Evolutionary conservation across 2,888 invertebrate genomes (phyloP).

Genomic region (Mimumesa dahlbomi): DNA sequence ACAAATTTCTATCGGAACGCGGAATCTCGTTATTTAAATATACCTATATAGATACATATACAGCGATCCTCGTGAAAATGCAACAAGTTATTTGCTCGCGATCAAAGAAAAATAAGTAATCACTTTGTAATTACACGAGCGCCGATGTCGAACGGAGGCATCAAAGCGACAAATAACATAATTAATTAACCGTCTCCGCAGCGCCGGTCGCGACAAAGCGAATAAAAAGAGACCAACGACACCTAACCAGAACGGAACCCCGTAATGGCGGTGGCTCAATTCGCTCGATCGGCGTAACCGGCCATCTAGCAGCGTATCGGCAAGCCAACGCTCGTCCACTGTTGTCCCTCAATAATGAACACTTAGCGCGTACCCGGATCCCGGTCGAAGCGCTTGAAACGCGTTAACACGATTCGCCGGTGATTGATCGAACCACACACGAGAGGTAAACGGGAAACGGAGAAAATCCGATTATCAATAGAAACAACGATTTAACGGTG

Average conservation of each 20-base stretch:
- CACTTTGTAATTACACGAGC: too few species aligned
- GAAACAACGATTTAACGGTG: too few species aligned
- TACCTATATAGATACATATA: not conserved
- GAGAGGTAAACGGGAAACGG: not conserved
- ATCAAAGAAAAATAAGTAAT: too few species aligned
- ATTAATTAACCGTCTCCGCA: conserved; percentile 36
- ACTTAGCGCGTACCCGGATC: conserved; percentile 46
- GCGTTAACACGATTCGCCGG: conserved; percentile 68
- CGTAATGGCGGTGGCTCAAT: conserved; percentile 37
- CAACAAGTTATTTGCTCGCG: conserved; percentile 11
- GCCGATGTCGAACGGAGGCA: too few species aligned
- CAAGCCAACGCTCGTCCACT: conserved; percentile 54
- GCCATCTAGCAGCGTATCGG: conserved; percentile 36
- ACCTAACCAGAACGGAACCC: conserved; percentile 43
- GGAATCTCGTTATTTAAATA: not conserved
- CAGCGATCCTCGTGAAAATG: not conserved
- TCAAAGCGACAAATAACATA: conserved; percentile 9
- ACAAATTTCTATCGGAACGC: not conserved
- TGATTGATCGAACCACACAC: conserved; percentile 69
- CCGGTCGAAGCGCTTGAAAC: conserved; percentile 67
- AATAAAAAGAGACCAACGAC: conserved; percentile 39
- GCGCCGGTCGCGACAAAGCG: conserved; percentile 32
- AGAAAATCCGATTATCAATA: not conserved
- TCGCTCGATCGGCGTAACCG: conserved; percentile 41
- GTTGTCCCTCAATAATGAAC: conserved; percentile 60